Conservation (phyloP, 2,888 invertebrate genomes). For the Tinea trinotella region DNA sequence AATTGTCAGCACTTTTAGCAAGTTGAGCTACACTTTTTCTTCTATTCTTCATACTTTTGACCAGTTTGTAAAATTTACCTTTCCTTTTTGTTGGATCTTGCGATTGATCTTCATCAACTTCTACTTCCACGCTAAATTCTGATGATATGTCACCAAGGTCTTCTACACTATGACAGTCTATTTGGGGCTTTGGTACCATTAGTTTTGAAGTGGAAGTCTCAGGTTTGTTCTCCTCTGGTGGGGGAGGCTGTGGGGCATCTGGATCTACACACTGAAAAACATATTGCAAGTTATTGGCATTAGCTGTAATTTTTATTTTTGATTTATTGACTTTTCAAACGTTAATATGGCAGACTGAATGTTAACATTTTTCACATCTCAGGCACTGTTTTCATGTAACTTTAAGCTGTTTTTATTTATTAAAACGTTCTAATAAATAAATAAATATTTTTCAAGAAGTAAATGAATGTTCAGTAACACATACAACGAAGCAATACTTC, state of each 20-base stretch:
- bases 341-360: no score
- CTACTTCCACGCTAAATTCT: conserved; percentile 64
- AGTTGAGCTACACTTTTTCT: conserved; percentile 60
- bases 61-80: conserved; percentile 60
- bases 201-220: conserved; percentile 52
- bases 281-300: not conserved
- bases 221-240: conserved; percentile 45
- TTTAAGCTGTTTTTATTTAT: no score
- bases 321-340: no score
- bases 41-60: conserved; percentile 64
- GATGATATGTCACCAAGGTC: conserved; percentile 65
- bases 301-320: no score
- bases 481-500: no score
- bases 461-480: no score
- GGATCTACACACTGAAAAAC: conserved; percentile 57
- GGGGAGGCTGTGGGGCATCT: conserved; percentile 40
- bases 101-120: conserved; percentile 46
- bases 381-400: no score
- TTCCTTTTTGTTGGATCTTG: conserved; percentile 52
- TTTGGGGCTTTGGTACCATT: conserved; percentile 41
- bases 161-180: conserved; percentile 58
- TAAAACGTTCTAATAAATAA: no score
- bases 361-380: no score
- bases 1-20: conserved; percentile 59
- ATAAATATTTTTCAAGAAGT: no score